Evolutionary conservation across 2,113 vertebrate species (phyloP).

Genomic region (Sterna hirundo): DNA sequence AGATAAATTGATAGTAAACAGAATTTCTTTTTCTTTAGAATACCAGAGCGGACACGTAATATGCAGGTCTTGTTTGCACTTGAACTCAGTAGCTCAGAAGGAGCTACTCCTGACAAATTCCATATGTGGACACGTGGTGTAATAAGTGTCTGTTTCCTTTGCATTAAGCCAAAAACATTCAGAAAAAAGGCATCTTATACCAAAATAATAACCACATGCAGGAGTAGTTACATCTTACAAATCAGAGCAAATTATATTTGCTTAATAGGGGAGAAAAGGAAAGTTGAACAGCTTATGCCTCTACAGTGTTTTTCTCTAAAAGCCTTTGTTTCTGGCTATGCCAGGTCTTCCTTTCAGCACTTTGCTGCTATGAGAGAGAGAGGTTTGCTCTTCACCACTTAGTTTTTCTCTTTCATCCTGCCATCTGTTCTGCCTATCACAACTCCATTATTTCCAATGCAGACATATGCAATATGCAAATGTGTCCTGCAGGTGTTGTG

Average conservation of each 20-base stretch:
- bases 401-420: not conserved
- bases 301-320: not conserved
- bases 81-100: not conserved
- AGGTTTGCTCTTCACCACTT: not conserved
- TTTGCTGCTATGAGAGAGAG: not conserved
- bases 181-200: not conserved
- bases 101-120: not conserved
- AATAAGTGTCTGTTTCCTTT: not conserved
- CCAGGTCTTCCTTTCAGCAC: not conserved
- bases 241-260: not conserved
- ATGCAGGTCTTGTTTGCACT: not conserved
- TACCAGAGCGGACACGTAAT: not conserved
- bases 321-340: not conserved
- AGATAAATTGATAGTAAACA: not conserved
- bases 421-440: not conserved
- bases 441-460: not conserved
- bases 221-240: not conserved
- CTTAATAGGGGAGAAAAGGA: not conserved
- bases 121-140: fast-evolving
- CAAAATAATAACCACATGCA: not conserved
- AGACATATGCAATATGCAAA: not conserved
- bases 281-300: not conserved
- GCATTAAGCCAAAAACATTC: not conserved
- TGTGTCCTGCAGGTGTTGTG: not conserved
- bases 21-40: not conserved